Evolutionary conservation across 1,140 invertebrate species (phyloP).

Genomic region (Tribolium castaneum): DNA sequence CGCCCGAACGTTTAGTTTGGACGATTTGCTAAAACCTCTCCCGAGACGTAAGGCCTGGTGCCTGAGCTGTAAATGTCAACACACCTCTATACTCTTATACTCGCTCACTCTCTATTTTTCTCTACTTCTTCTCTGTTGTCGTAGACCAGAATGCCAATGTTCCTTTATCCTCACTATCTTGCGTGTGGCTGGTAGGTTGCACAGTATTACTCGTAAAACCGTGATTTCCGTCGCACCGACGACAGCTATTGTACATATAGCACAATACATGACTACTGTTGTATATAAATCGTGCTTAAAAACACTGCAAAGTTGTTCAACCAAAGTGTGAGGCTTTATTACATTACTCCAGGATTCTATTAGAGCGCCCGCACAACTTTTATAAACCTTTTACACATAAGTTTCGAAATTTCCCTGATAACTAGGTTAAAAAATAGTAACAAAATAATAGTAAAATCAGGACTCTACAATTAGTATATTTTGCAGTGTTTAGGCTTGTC

Average conservation of each 20-base stretch:
- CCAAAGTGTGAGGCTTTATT: too few species aligned
- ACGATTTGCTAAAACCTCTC: constrained; percentile 81
- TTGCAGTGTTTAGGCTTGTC: background rate
- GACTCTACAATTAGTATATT: background rate
- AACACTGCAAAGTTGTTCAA: background rate
- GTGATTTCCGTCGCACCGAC: constrained; percentile 37
- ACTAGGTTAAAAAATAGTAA: too few species aligned
- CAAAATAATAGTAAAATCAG: too few species aligned
- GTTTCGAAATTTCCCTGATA: too few species aligned
- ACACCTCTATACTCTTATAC: constrained; percentile 37
- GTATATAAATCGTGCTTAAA: constrained; percentile 20
- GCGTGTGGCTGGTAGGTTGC: constrained; percentile 66
- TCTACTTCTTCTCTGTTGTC: constrained; percentile 47
- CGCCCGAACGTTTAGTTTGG: constrained; percentile 80
- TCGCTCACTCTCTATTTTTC: constrained; percentile 33
- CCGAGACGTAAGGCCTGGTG: constrained; percentile 74
- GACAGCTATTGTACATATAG: constrained; percentile 48
- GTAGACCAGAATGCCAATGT: constrained; percentile 45
- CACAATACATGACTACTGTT: constrained; percentile 36
- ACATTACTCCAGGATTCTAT: too few species aligned
- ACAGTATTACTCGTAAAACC: constrained; percentile 50
- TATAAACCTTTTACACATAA: too few species aligned
- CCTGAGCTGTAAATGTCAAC: constrained; percentile 53
- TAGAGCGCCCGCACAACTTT: too few species aligned
- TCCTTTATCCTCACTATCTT: constrained; percentile 57